Evolutionary conservation across 2,888 invertebrate species (phyloP), one percentile per base, ranked within the genome.

Genomic region (Conchocele bisecta): DNA sequence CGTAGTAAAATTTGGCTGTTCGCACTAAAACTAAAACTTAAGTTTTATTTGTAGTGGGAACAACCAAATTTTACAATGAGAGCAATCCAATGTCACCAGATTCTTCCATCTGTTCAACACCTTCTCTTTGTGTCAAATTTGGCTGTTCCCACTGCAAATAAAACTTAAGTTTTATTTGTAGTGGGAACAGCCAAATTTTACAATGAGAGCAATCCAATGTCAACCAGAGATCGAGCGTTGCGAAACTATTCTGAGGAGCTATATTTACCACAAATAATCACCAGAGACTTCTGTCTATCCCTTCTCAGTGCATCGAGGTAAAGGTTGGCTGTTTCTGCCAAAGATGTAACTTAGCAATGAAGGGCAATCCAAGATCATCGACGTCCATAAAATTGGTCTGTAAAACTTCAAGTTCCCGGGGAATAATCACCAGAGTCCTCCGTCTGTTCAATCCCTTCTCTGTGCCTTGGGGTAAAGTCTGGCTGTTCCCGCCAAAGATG

Each of bases 341-440:
- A 2, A 76, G 42, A 46, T 65, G 53, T 26, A 76, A 33, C 24
- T 65, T 72, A 29, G 75, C 59, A 9, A 76, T 72, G 1, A 76
- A 72, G 0, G 75, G 75, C 7, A 56, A 35, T n/a, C 75, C 75
- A 26, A 76, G 53, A 41, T 76, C n/a, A n/a, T n/a, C n/a, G n/a
- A n/a, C n/a, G n/a, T n/a, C n/a, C n/a, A n/a, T n/a, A n/a, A n/a
- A n/a, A n/a, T n/a, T n/a, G n/a, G n/a, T n/a, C n/a, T n/a, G n/a
- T n/a, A n/a, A n/a, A n/a, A n/a, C n/a, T n/a, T n/a, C n/a, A n/a
- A n/a, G n/a, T n/a, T n/a, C n/a, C n/a, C n/a, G n/a, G 11, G 13
- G 26, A 22, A 44, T 44, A 26, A 17, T 31, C 31, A 15, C 31
- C 48, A 3, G 51, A 51, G 28, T 73, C 64, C 22, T 73, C 75